phyloP scores from a whole-genome alignment of 2,113 vertebrate genomes.

The Camelus bactrianus region DNA sequence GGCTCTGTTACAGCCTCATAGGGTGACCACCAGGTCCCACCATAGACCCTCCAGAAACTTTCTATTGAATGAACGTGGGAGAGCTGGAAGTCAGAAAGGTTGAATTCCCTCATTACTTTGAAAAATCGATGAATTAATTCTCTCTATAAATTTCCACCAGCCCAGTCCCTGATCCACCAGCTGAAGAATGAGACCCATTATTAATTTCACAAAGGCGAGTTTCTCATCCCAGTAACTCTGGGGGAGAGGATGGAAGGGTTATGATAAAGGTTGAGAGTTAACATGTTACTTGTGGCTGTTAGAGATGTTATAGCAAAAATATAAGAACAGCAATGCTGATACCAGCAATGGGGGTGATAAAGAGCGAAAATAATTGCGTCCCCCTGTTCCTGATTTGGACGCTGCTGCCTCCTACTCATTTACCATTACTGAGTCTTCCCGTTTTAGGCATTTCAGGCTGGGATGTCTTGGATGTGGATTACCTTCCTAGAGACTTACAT shows the following conservation, averaged over 20 bases:
- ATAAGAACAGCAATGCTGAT: not conserved
- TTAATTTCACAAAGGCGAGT: not conserved
- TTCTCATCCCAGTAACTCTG: not conserved
- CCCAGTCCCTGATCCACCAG: not conserved
- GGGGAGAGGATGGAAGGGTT: not conserved
- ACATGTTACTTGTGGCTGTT: not conserved
- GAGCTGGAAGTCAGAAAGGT: not conserved
- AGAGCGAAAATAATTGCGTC: not conserved
- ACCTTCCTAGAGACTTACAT: not conserved
- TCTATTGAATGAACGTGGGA: not conserved
- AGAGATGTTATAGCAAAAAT: not conserved
- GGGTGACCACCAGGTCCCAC: not conserved
- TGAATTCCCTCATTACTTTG: conserved; percentile 13
- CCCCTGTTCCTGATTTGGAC: not conserved
- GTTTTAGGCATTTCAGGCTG: not conserved
- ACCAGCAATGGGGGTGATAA: not conserved
- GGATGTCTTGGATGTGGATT: not conserved
- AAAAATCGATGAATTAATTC: conserved; percentile 41
- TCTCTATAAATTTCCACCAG: not conserved
- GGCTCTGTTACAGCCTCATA: not conserved
- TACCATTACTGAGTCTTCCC: too few relatives aligned
- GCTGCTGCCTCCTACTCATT: not conserved
- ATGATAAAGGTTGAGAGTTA: not conserved
- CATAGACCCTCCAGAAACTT: not conserved
- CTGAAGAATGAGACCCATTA: not conserved